Evolutionary conservation across 1,140 invertebrate species (phyloP), one percentile per base, ranked within the genome.

Genomic region (Scaptodrosophila lebanonensis): DNA sequence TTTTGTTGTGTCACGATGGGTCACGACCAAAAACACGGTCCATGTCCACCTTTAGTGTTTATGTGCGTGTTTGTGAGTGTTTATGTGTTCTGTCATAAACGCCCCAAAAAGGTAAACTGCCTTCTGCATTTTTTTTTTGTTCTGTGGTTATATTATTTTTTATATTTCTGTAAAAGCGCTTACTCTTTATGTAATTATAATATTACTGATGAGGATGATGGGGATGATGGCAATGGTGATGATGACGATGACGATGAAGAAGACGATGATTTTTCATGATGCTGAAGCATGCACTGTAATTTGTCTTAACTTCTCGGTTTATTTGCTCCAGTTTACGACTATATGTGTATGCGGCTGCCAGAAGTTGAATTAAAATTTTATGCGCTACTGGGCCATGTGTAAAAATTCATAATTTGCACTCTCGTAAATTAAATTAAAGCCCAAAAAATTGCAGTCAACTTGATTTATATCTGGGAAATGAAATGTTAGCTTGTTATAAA

Each of bases 321-420:
- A 71, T 77, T 71, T 76, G 62, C 50, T 45, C 57, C 59, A 82
- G 54, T 79, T 79, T 79, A 79, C 65, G 73, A 64, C 52, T 58
- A 42, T 49, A 65, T 65, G n/a, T n/a, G n/a, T n/a, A n/a, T n/a
- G n/a, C n/a, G n/a, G n/a, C n/a, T n/a, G n/a, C n/a, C n/a, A n/a
- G n/a, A n/a, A n/a, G n/a, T n/a, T n/a, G 52, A 68, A 79, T 62
- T 62, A 72, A 51, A 32, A 57, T 67, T 79, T 79, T 64, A 79
- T 64, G 42, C 36, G 53, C 43, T 49, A 49, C 52, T 48, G 51
- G 56, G 72, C 72, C 72, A 77, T 79, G 72, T 79, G 73, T 63
- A 66, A 71, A 72, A 66, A 69, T 73, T 77, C 60, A 68, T 73
- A 68, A 79, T 68, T 59, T 64, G 58, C 69, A 79, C 68, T 79